Evolutionary conservation across 2,797 vertebrate genomes (phyloP), one percentile per base, ranked within the genome.

Genomic region (Enteromius mattozi): DNA sequence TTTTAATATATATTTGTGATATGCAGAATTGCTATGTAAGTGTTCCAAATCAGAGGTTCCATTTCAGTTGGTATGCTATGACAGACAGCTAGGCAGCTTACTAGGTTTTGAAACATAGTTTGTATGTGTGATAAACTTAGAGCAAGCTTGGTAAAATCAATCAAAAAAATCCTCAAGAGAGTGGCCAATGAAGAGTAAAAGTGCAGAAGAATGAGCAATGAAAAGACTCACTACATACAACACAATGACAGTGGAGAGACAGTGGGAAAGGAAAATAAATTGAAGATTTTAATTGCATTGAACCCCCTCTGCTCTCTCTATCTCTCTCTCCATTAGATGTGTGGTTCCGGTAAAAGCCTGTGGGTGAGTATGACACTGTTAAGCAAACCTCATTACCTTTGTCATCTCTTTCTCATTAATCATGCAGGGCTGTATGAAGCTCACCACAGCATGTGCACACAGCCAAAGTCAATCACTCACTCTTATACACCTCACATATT

Each of bases 341-440:
- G 51, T 83, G 75, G 65, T 71, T 78, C 72, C 75, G 59, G 56
- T 87, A 68, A 78, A 83, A 78, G 72, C 75, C 81, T 74, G 75
- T 82, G 81, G 84, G 72, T 87, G 86, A 81, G 83, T 88, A 79
- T 85, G 80, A 75, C 84, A 81, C 82, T 87, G 80, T 87, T 86
- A 87, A 85, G 89, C 82, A 88, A 89, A 89, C 86, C 87, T 90
- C 89, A 87, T 90, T 90, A 90, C 87, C 87, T 87, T 87, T 86
- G 89, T 88, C 89, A 88, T 86, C 80, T 83, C 84, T 88, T 88
- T 78, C 87, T 86, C 87, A 88, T 90, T 90, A 90, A 90, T 90
- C 87, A 90, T 86, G 78, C 79, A 76, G 79, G 69, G 75, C 79
- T 86, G 82, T 85, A 86, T 86, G 83, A 80, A 81, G 84, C 87